These are phyloP conservation scores for Nemopilema nomurai DNA, from an alignment of 30 jellyfish, hydroid and myxozoan species.

Conservation along the genomic window DNA sequence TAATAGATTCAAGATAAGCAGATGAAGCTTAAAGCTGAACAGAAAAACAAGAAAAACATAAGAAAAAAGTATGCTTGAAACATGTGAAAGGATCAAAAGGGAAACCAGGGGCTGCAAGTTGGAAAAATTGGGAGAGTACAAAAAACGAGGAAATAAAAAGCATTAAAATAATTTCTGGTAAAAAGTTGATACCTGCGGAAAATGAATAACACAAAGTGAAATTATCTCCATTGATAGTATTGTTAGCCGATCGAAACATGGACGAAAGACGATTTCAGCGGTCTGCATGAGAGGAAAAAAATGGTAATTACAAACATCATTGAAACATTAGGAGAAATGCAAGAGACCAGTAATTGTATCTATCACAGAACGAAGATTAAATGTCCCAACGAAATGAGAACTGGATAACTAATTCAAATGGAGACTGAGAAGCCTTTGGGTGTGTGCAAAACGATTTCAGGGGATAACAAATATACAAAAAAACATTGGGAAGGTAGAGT, in stretches of 20 bases:
- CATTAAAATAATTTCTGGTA: no score
- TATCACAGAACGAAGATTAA: no score
- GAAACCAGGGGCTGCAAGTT: background rate
- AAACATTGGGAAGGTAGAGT: background rate
- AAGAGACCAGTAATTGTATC: no score
- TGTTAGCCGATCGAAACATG: conserved; percentile 31
- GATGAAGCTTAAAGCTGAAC: no score
- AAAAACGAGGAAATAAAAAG: background rate
- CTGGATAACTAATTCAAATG: background rate
- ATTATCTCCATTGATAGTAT: conserved; percentile 27
- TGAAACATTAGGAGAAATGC: no score
- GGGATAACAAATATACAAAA: background rate
- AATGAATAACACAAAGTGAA: conserved; percentile 26
- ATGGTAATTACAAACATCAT: no score
- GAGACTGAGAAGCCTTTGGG: background rate
- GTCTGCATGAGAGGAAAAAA: background rate
- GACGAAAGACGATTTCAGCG: conserved; percentile 24
- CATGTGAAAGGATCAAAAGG: background rate
- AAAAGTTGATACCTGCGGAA: conserved; percentile 46
- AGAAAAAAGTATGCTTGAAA: no score
- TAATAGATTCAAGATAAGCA: no score
- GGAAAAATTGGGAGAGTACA: background rate
- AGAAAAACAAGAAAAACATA: no score
- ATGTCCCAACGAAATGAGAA: no score
- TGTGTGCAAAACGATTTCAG: no score